A percentile compares a stretch with the other conserved stretches of the same genome.
phyloP scores from a whole-genome alignment of 1,140 invertebrate species.

The Drosophila navojoa region DNA sequence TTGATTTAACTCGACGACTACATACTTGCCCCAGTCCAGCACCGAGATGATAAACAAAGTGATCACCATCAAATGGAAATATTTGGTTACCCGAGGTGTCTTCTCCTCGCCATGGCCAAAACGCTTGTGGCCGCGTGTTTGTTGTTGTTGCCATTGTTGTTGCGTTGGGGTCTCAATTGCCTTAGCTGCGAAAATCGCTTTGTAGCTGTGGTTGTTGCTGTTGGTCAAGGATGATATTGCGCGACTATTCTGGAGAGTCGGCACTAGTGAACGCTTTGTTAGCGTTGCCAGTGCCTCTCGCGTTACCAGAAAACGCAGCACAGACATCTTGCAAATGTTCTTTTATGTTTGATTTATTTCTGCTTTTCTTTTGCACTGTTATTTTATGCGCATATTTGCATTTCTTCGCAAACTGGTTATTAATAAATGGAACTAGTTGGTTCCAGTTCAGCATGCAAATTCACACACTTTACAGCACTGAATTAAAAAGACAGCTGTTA shows the following conservation, averaged over 20 bases:
- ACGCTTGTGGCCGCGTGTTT: constrained; percentile 84
- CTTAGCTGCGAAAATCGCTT: constrained; percentile 21
- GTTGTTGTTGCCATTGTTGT: constrained; percentile 44
- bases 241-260: constrained; percentile 32
- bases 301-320: constrained; percentile 64
- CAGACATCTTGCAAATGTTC: constrained; percentile 52
- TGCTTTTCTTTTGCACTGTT: constrained; percentile 9
- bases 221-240: constrained; percentile 32
- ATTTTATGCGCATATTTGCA: constrained; percentile 44
- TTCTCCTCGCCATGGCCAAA: constrained; percentile 85
- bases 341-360: constrained; percentile 18
- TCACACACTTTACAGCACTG: constrained; percentile 19
- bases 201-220: constrained; percentile 6
- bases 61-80: constrained; percentile 82
- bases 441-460: not conserved
- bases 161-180: constrained; percentile 8
- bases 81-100: constrained; percentile 77
- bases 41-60: constrained; percentile 64
- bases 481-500: constrained; percentile 6
- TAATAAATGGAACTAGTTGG: not conserved
- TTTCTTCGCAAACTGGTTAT: constrained; percentile 31
- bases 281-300: constrained; percentile 60
- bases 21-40: constrained; percentile 85
- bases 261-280: constrained; percentile 29
- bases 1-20: constrained; percentile 19